Conservation (phyloP, 2,113 vertebrate genomes). For the Raja brachyura region DNA sequence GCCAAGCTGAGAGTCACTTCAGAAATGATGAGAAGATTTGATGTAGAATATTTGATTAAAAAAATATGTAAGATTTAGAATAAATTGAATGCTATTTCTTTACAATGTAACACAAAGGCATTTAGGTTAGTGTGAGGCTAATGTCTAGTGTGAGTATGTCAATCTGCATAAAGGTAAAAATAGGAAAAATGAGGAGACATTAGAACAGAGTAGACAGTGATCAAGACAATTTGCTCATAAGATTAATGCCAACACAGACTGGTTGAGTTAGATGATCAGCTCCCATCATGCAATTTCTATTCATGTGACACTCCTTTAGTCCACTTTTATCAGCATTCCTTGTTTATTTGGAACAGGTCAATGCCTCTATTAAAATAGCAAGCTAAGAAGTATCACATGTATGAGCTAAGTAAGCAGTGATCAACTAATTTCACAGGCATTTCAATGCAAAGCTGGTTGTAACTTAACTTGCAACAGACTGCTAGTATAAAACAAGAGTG, state of each 20-base stretch:
- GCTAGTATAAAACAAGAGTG: neutral
- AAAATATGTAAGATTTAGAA: conserved; percentile 15
- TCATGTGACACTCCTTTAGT: neutral
- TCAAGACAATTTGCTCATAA: neutral
- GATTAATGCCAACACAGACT: neutral
- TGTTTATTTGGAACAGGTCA: neutral
- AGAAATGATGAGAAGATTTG: neutral
- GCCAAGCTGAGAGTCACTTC: too few species aligned
- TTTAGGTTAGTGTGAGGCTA: neutral
- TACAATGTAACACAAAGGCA: too few species aligned
- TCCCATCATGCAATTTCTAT: neutral
- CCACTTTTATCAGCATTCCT: neutral
- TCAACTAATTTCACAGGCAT: neutral
- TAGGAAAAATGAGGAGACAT: neutral
- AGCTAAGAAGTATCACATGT: neutral
- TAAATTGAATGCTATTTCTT: neutral
- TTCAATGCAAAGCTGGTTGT: neutral
- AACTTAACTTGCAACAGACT: neutral
- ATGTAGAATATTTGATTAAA: neutral
- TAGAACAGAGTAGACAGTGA: neutral
- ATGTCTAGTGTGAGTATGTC: too few species aligned
- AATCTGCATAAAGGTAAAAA: too few species aligned
- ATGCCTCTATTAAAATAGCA: neutral
- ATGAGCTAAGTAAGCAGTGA: neutral
- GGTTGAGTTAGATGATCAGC: neutral